Base-by-base conservation (phyloP, 2,113 vertebrate species). In the Nestor notabilis region DNA sequence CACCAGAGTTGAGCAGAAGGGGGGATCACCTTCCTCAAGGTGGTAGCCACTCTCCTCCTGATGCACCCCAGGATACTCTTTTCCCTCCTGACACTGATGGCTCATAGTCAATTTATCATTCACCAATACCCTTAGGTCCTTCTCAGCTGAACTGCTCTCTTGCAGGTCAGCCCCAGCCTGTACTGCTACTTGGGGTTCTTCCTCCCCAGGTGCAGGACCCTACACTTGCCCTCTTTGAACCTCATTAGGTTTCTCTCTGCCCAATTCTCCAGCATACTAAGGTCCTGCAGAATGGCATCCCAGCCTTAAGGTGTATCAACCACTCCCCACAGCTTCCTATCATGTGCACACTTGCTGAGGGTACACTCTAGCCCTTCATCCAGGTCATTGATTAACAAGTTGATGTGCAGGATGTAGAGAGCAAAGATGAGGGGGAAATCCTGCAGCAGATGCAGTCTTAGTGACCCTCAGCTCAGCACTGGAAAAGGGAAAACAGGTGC, bases 361-460 rank as follows among this genome's bases (percentile, higher is more conserved):
- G 33, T 24, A 58, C 56, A 35, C 9, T 3, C 56, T 33, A 23
- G 56, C 33, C 56, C 33, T 58, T 58, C 33, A 35, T 35, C 56
- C 33, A 58, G 33, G 56, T 24, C 56, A 35, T 16, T 24, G 56
- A n/a, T 35, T 35, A 58, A 35, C 33, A 58, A n/a, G 56, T 35
- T 24, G 21, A 58, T 35, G 20, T 11, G 6, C 28, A 4, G 39
- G 27, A 4, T 3, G 29, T 25, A 11, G 41, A 8, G 12, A 13
- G 49, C 3, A 35, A 20, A 33, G 27, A 37, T 8, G 52, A 68
- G 37, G 44, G 50, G n/a, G 13, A 47, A 17, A 24, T 4, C 15
- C 13, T 2, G 2, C 8, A 23, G 7, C 13, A 14, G 7, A 3
- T 3, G 3, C 15, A 24, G 20, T 44, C 23, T 60, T 9, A 6